Evolutionary conservation across 1,140 invertebrate species (phyloP), one percentile per base, ranked within the genome.

Genomic region (Drosophila orena): DNA sequence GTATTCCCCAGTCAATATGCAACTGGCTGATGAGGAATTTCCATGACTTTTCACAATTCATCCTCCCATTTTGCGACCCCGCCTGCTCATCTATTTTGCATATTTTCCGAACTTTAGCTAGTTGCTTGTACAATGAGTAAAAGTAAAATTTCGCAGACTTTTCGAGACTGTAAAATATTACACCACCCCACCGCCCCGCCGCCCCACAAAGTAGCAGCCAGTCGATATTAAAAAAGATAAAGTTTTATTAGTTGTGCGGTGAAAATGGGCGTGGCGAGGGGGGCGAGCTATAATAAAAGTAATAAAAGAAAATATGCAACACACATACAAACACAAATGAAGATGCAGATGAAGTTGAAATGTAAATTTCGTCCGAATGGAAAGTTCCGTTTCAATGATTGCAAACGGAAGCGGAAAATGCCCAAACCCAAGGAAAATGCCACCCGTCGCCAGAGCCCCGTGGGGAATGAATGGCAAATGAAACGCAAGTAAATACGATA

Each of bases 141-240:
- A 62, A 58, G 62, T 58, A 20, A 49, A 71, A 64, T 56, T 55
- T 59, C 34, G 46, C 54, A 38, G 54, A 59, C 47, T 52, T 52
- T 59, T 38, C 47, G 47, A 38, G 55, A 55, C 79, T 71, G 57
- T 71, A 62, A 79, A 83, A 83, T 76, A 83, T 79, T 78, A 65
- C 68, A 68, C 40, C 37, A 38, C 52, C 65, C 22, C 24, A 30
- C n/a, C n/a, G n/a, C n/a, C n/a, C n/a, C n/a, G n/a, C n/a, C n/a
- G n/a, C n/a, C n/a, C n/a, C 38, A 20, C n/a, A 15, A 44, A 14
- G 30, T 27, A 49, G 24, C 76, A 52, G 58, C 75, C 62, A 81
- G 79, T 77, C 74, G 68, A 81, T 81, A 77, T 79, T 72, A 71
- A 80, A 77, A 84, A 70, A 85, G 66, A 79, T 79, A 77, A 84